Evolutionary conservation across 1,140 invertebrate genomes (phyloP).

Genomic region (Brachionus asplanchnoidis): DNA sequence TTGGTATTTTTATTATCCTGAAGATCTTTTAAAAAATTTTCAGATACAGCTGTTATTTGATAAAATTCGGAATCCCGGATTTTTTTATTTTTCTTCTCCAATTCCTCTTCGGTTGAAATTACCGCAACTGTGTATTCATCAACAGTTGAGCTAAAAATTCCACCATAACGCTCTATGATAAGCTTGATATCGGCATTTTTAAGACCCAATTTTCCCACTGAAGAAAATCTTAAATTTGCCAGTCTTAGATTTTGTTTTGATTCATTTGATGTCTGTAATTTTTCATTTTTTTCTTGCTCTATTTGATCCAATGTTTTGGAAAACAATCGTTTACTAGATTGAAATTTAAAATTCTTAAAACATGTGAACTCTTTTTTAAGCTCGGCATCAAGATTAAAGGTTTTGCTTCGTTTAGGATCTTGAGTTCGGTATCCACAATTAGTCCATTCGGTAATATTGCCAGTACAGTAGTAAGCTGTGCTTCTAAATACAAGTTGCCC

Average conservation of each 20-base stretch:
- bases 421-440: slow-evolving; percentile 72
- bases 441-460: slow-evolving; percentile 80
- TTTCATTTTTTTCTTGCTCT: neutral
- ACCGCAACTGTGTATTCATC: neutral
- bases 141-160: neutral
- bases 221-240: neutral
- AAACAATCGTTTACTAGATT: neutral
- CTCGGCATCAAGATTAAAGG: slow-evolving; percentile 63
- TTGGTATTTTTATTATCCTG: slow-evolving; percentile 62
- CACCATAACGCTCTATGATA: slow-evolving; percentile 9
- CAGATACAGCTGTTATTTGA: slow-evolving; percentile 72
- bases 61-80: slow-evolving; percentile 66
- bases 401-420: slow-evolving; percentile 66
- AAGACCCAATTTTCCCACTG: neutral
- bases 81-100: slow-evolving; percentile 65
- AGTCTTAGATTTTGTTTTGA: neutral
- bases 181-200: slow-evolving; percentile 32
- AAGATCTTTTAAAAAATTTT: slow-evolving; percentile 66
- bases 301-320: neutral
- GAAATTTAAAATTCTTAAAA: slow-evolving; percentile 40
- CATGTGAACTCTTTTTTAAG: slow-evolving; percentile 65
- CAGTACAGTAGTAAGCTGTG: slow-evolving; percentile 73
- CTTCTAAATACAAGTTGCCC: slow-evolving; percentile 61
- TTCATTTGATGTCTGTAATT: neutral
- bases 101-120: slow-evolving; percentile 42